Evolutionary conservation across 2,888 invertebrate species (phyloP).

Genomic region (Ditula angustiorana): DNA sequence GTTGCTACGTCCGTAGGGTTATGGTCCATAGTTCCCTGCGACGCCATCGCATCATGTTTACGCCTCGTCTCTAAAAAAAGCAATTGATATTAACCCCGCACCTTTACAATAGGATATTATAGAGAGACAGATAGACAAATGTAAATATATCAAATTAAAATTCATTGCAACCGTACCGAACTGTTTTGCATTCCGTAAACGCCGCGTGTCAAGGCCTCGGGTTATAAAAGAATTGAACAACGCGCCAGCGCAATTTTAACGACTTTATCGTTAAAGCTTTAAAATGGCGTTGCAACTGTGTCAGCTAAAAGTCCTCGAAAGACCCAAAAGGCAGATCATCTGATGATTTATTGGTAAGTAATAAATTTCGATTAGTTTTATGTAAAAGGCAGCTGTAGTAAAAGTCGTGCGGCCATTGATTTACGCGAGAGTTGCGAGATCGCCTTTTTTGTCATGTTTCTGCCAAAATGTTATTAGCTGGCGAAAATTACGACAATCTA

Average conservation of each 20-base stretch:
- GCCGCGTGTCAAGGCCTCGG: conserved; percentile 27
- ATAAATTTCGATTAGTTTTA: conserved; percentile 4
- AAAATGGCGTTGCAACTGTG: conserved; percentile 5
- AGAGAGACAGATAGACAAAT: no score
- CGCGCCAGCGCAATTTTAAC: conserved; percentile 15
- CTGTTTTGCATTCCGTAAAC: conserved; percentile 13
- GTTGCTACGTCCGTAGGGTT: no score
- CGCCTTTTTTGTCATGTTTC: not conserved
- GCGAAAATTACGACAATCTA: not conserved
- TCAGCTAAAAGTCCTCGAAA: conserved; percentile 11
- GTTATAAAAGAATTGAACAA: conserved; percentile 16
- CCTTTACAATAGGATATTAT: not conserved
- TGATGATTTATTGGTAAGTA: conserved; percentile 2
- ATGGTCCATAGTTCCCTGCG: no score
- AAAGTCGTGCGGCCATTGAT: not conserved
- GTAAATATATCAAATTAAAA: conserved; percentile 9
- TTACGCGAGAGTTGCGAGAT: not conserved
- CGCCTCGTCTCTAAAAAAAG: not conserved
- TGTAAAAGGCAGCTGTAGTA: conserved; percentile 9
- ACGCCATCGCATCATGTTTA: no score
- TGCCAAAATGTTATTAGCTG: not conserved
- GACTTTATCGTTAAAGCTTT: conserved; percentile 22
- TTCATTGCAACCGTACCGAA: not conserved
- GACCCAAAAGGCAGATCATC: conserved; percentile 6
- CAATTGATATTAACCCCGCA: not conserved